Evolutionary conservation across 2,113 vertebrate species (phyloP).

Genomic region (Oreochromis spilurus): DNA sequence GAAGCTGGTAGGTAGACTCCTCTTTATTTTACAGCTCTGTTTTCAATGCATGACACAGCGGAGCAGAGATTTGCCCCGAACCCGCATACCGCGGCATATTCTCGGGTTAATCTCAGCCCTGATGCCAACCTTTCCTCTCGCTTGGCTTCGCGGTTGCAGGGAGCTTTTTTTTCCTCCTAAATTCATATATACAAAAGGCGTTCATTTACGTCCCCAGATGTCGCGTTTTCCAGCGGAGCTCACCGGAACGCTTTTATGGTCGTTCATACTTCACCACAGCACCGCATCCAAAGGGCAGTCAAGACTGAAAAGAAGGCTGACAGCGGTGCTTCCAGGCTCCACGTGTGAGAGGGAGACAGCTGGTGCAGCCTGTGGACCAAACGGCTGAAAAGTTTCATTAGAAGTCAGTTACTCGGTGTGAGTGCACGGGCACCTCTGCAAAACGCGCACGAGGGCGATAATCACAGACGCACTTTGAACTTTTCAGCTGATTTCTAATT

Average conservation of each 20-base stretch:
- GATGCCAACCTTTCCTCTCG: not conserved
- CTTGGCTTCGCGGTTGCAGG: not conserved
- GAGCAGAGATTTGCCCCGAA: not conserved
- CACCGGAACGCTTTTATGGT: not conserved
- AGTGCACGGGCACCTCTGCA: not conserved
- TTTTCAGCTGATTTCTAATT: not conserved
- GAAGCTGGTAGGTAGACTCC: conserved; percentile 20
- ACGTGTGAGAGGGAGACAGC: not conserved
- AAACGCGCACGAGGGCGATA: not conserved
- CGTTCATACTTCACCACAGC: not conserved
- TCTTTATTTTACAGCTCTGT: not conserved
- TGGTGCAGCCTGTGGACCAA: not conserved
- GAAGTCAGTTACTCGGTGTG: not conserved
- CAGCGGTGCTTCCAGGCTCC: not conserved
- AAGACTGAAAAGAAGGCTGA: not conserved
- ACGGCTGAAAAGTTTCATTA: not conserved
- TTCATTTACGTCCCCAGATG: not conserved
- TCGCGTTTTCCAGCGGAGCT: not conserved
- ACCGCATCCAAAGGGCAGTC: not conserved
- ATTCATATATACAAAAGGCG: not conserved
- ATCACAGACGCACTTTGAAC: not conserved
- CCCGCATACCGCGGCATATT: not conserved
- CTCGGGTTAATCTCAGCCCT: not conserved
- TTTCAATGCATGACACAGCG: not conserved
- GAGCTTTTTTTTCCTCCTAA: not conserved